phyloP scores from a whole-genome alignment of 2,888 invertebrate genomes.

The Hypomecis punctinalis region DNA sequence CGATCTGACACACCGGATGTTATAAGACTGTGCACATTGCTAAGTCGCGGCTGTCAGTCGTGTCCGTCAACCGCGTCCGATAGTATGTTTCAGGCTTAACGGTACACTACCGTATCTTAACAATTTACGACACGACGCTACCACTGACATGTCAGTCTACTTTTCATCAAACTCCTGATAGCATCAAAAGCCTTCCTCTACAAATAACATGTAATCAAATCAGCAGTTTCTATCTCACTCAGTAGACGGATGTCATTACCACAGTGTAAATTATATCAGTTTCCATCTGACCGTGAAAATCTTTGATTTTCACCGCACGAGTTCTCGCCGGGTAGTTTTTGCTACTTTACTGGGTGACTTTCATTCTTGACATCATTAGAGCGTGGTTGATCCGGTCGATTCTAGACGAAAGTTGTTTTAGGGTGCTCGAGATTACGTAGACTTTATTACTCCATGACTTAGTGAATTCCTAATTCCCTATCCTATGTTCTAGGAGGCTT shows the following conservation, averaged over 20 bases:
- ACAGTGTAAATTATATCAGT: conserved; percentile 14
- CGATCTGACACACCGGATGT: too few relatives aligned
- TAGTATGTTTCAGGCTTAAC: too few relatives aligned
- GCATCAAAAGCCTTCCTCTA: conserved; percentile 1
- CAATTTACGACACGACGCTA: not conserved
- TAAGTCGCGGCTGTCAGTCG: too few relatives aligned
- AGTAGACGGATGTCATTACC: conserved; percentile 20
- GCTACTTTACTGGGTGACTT: conserved; percentile 33
- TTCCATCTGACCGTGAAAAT: conserved; percentile 52
- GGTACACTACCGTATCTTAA: not conserved
- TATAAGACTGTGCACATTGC: too few relatives aligned
- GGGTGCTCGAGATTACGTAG: too few relatives aligned
- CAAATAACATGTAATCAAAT: conserved; percentile 12
- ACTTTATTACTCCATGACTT: too few relatives aligned
- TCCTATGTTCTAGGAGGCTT: too few relatives aligned
- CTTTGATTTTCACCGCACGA: conserved; percentile 63
- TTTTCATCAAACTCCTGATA: not conserved
- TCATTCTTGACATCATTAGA: conserved; percentile 31
- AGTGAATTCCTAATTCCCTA: too few relatives aligned
- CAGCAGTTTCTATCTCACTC: conserved; percentile 7
- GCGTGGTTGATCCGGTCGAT: conserved; percentile 18
- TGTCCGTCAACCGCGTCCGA: too few relatives aligned
- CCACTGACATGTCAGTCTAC: not conserved
- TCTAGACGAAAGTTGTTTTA: not conserved
- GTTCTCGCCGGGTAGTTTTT: conserved; percentile 28